A percentile compares a stretch with the other conserved stretches of the same genome.
Evolutionary conservation across 2,797 vertebrate genomes (phyloP).

Genomic region (Eurystomus glaucurus): DNA sequence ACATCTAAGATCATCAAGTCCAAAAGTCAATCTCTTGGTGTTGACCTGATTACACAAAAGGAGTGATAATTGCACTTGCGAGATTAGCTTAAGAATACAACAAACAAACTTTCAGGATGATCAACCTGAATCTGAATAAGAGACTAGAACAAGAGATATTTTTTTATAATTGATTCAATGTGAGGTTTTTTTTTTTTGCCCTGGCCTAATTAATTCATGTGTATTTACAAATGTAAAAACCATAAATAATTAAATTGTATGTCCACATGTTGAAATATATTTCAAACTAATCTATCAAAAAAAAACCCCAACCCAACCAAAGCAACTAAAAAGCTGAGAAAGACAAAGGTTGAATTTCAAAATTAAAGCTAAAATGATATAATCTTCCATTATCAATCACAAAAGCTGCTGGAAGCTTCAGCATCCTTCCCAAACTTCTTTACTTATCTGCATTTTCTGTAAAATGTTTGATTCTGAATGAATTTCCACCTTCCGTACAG

Average conservation of each 20-base stretch:
- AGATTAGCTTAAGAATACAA: neutral
- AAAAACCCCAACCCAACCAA: neutral
- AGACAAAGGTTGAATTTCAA: neutral
- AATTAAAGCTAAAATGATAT: neutral
- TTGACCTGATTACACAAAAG: neutral
- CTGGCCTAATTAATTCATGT: neutral
- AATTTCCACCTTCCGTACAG: neutral
- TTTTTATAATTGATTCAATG: neutral
- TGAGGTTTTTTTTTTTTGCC: neutral
- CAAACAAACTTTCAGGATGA: neutral
- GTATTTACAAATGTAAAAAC: neutral
- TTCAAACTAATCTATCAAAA: neutral
- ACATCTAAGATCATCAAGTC: no score
- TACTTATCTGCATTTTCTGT: neutral
- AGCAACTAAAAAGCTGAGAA: fast-evolving
- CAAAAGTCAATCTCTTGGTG: no score
- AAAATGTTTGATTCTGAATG: neutral
- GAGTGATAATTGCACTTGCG: neutral
- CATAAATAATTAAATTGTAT: neutral
- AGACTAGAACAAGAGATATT: neutral
- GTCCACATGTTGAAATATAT: neutral
- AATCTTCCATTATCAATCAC: neutral
- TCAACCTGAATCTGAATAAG: neutral
- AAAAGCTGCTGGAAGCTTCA: neutral
- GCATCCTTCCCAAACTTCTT: neutral